Base-by-base conservation (phyloP, 2,888 invertebrate species). In the Lasius fuliginosus region DNA sequence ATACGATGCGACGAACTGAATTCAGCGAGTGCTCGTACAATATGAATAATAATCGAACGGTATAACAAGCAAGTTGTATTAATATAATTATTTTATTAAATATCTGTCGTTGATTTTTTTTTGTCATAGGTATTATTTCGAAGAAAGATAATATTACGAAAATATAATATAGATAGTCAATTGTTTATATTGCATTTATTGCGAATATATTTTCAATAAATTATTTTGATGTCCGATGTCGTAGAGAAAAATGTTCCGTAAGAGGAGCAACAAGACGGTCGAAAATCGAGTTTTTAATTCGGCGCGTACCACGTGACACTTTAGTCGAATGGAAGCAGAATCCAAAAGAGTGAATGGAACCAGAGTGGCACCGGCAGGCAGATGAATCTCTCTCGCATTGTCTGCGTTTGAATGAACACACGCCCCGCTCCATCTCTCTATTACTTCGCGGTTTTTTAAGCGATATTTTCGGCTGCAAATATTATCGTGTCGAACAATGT, bases 401-500 rank as follows among this genome's bases (percentile, higher is more conserved):
- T 94, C 93, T 93, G 92, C 92, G 92, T 93, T 90, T 93, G 91
- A 94, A 94, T 94, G 93, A 93, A 93, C 92, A 92, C 90, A 91
- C 88, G 33, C 58, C 69, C 91, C 91, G 84, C 87, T 90, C 46
- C 89, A 92, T 92, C 92, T 90, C 91, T 92, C 90, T 91, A 89
- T 92, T 92, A 89, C 89, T 90, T 92, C 90, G 86, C 89, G 85
- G 87, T 91, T 90, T 83, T 91, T 92, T 92, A 90, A 92, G 93
- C 91, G 90, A 94, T 94, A 94, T 94, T 94, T 94, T 94, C 91
- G 92, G 93, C 90, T 94, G 94, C 94, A 94, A 94, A 94, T 94
- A 94, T 94, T 94, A 94, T 94, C 94, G 94, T 93, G 94, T 94
- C 94, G 94, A 93, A 94, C 94, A 94, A 94, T 94, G 90, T 90